Evolutionary conservation across 2,888 invertebrate genomes (phyloP).

Genomic region (Limnephilus lunatus): DNA sequence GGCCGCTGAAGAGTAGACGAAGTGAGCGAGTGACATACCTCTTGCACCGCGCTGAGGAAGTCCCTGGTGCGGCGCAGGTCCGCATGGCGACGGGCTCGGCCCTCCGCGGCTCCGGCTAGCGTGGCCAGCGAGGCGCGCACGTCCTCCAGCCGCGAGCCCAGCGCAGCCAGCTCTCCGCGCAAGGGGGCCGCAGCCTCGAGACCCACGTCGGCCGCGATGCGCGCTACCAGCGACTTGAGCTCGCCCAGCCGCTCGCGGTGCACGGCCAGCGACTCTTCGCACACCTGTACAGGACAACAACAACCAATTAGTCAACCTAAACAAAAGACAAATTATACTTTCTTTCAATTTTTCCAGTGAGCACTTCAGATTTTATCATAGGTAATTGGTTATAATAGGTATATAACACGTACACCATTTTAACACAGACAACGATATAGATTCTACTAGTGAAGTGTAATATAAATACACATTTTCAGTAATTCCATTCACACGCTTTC

Average conservation of each 20-base stretch:
- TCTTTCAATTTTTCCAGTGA: too few species aligned
- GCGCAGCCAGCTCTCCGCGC: constrained; percentile 86
- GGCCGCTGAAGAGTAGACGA: not conserved
- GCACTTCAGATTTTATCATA: too few species aligned
- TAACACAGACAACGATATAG: too few species aligned
- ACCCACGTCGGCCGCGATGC: constrained; percentile 88
- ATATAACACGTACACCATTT: too few species aligned
- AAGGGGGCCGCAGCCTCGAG: constrained; percentile 83
- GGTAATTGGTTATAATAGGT: too few species aligned
- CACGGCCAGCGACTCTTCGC: constrained; percentile 84
- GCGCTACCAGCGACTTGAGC: constrained; percentile 85
- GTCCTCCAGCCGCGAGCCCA: constrained; percentile 85
- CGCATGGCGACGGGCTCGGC: constrained; percentile 79
- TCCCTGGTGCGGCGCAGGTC: constrained; percentile 81
- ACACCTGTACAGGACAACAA: constrained; percentile 77
- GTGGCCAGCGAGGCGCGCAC: constrained; percentile 86
- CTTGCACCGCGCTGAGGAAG: constrained; percentile 85
- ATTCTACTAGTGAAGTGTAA: not conserved
- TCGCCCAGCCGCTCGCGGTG: constrained; percentile 84
- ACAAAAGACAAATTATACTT: not conserved
- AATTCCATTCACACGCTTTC: not conserved
- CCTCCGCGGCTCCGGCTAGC: constrained; percentile 87
- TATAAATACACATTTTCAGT: not conserved
- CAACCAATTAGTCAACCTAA: not conserved
- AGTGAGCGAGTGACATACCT: constrained; percentile 75